Evolutionary conservation across 2,888 invertebrate species (phyloP), one percentile per base, ranked within the genome.

Genomic region (Aquatica leii): DNA sequence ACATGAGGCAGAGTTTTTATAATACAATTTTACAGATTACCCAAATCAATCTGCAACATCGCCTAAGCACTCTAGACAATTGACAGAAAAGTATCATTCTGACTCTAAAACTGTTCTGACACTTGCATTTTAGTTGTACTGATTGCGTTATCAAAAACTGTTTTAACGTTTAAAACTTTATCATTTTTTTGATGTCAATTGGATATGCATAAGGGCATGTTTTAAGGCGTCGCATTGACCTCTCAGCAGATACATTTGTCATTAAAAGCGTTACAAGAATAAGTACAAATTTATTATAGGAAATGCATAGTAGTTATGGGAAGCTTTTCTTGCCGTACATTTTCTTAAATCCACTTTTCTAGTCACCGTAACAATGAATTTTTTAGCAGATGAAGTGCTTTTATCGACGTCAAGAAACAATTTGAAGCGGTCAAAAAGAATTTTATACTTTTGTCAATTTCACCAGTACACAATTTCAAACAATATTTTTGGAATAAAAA

Each of bases 181-280:
- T 51, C 31, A 51, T 31, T 20, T 51, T 51, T 12, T 51, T 31
- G 12, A 51, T 51, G 18, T 51, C 24, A 24, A 51, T 51, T 34
- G 51, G 51, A 51, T 51, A 31, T 51, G 51, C 51, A 51, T 51
- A 51, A 51, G 31, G 24, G 51, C 31, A 51, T 31, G 31, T 31
- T 31, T 31, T 31, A 31, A 31, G 31, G 9, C 4, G 31, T 9
- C 31, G 31, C 31, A n/a, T n/a, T 31, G 37, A 52, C 52, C 52
- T 9, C 11, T n/a, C 18, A 49, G 24, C 6, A 15, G 49, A 9
- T 49, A 20, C 20, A 37, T 37, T n/a, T 37, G 37, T 37, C 9
- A n/a, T 37, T 3, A 11, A 11, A 12, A 37, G 37, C 9, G 2
- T 37, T 3, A 11, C 2, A 12, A 37, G 37, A 37, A 37, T 37